Evolutionary conservation across 1,140 invertebrate genomes (phyloP).

Genomic region (Trialeurodes vaporariorum): DNA sequence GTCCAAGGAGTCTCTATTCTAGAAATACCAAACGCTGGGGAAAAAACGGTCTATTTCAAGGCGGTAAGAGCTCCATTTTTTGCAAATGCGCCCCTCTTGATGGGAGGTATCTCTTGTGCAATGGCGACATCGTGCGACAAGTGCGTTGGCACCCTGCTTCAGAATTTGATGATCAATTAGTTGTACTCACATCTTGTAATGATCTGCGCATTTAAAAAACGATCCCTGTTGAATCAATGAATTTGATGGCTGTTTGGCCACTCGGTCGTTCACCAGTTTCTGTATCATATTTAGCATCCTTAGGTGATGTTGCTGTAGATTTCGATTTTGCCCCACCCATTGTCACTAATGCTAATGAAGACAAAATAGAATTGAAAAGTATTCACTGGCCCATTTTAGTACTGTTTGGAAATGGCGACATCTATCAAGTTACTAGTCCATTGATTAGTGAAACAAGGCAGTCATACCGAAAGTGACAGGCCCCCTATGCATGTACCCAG

Average conservation of each 20-base stretch:
- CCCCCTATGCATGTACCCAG: conserved; percentile 63
- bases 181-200: conserved; percentile 72
- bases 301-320: conserved; percentile 70
- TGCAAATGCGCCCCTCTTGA: conserved; percentile 47
- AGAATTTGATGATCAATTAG: conserved; percentile 54
- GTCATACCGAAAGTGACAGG: conserved; percentile 35
- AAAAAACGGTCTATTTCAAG: conserved; percentile 34
- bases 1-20: conserved; percentile 35
- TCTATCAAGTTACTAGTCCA: conserved; percentile 49
- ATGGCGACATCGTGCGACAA: conserved; percentile 35
- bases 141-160: conserved; percentile 75
- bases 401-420: conserved; percentile 69
- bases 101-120: conserved; percentile 43
- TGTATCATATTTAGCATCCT: conserved; percentile 41
- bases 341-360: conserved; percentile 5
- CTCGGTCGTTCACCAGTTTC: conserved; percentile 41
- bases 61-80: conserved; percentile 32
- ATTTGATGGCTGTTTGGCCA: conserved; percentile 40
- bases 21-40: conserved; percentile 38
- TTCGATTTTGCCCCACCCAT: conserved; percentile 64
- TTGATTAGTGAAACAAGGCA: conserved; percentile 26
- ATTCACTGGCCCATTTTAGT: conserved; percentile 59
- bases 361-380: background rate
- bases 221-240: conserved; percentile 2
- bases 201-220: conserved; percentile 29